Conservation (phyloP, 2,888 invertebrate genomes). For the Spialia ferax region DNA sequence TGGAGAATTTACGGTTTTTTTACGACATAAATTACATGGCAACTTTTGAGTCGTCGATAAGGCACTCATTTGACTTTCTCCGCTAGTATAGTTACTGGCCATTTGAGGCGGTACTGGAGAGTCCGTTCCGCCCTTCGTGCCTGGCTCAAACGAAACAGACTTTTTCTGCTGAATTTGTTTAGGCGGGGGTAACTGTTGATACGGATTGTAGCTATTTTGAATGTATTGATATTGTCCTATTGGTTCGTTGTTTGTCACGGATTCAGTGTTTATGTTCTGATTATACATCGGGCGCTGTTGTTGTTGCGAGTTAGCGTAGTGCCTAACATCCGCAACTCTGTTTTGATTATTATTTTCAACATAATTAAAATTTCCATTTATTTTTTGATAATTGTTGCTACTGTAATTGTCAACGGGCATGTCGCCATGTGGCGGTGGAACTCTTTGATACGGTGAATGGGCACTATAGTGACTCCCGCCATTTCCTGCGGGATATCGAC, state of each 20-base stretch:
- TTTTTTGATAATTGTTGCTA: conserved; percentile 70
- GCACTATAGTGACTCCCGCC: conserved; percentile 67
- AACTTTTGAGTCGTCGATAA: conserved; percentile 80
- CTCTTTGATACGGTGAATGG: conserved; percentile 87
- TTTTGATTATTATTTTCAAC: conserved; percentile 63
- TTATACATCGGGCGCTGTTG: conserved; percentile 75
- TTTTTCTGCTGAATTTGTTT: conserved; percentile 89
- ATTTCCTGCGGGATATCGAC: conserved; percentile 77
- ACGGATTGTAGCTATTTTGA: conserved; percentile 82
- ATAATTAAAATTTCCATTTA: conserved; percentile 69
- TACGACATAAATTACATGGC: conserved; percentile 95
- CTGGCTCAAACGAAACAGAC: conserved; percentile 90
- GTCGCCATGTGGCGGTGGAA: conserved; percentile 86
- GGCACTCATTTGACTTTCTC: conserved; percentile 60
- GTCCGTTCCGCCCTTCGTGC: conserved; percentile 89
- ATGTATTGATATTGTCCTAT: conserved; percentile 65
- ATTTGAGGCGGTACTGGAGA: conserved; percentile 77
- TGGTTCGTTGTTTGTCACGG: conserved; percentile 56
- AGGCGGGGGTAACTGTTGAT: conserved; percentile 88
- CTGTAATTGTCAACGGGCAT: conserved; percentile 68
- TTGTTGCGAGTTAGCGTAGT: conserved; percentile 69
- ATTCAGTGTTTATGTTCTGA: conserved; percentile 65
- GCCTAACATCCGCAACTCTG: conserved; percentile 62
- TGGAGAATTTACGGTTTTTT: conserved; percentile 92
- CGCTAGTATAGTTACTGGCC: conserved; percentile 62